Conservation (phyloP, 2,113 vertebrate genomes). For the Microcebus tavaratra region DNA sequence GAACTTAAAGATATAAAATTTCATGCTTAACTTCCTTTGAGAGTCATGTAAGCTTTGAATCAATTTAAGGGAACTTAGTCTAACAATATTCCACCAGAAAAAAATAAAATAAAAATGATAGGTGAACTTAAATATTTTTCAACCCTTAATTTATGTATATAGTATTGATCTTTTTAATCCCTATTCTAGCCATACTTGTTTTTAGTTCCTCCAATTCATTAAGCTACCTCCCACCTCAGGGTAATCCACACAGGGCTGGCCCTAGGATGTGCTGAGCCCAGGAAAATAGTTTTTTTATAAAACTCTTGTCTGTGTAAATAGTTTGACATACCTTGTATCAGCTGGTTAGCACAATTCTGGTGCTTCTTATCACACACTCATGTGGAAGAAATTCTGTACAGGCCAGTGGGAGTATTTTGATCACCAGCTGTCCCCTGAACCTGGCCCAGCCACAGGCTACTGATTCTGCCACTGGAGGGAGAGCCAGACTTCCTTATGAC, state of each 20-base stretch:
- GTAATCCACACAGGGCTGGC: not conserved
- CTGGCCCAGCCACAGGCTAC: not conserved
- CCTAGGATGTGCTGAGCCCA: not conserved
- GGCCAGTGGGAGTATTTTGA: not conserved
- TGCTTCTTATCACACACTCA: not conserved
- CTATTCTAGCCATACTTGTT: not conserved
- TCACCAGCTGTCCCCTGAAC: not conserved
- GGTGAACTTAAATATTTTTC: not conserved
- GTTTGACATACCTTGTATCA: not conserved
- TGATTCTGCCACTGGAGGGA: not conserved
- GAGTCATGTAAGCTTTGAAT: not conserved
- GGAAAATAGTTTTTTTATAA: not conserved
- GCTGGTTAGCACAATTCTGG: not conserved
- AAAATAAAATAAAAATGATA: not conserved
- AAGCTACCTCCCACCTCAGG: not conserved
- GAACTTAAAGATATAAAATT: not conserved
- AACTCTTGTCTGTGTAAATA: not conserved
- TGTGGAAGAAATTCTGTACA: not conserved
- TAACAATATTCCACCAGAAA: not conserved
- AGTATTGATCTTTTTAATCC: not conserved
- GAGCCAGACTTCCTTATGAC: not conserved
- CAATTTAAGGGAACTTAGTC: not conserved
- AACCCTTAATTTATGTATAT: not conserved
- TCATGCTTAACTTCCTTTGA: not conserved
- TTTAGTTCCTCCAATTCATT: not conserved